These are phyloP conservation scores for Scaptodrosophila latifasciaeformis DNA, from an alignment of 2,888 invertebrate species.

Conservation along the genomic window DNA sequence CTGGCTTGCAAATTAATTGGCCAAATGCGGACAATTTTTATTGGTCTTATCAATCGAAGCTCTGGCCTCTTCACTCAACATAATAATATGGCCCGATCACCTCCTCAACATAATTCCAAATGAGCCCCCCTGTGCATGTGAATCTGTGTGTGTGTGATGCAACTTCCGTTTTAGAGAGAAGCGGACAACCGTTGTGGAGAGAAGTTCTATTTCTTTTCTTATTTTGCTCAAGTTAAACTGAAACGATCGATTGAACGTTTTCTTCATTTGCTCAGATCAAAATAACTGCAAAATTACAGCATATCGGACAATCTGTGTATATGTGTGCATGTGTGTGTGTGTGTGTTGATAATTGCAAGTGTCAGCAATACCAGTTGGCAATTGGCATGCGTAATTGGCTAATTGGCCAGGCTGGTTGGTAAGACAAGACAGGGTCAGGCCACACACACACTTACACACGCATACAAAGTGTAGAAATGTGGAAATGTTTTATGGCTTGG, in stretches of 20 bases:
- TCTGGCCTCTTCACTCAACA: no score
- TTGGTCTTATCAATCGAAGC: slow-evolving; percentile 2
- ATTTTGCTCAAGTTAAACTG: no score
- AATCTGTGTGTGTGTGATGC: slow-evolving; percentile 17
- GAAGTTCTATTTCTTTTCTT: no score
- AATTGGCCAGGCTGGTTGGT: slow-evolving; percentile 32
- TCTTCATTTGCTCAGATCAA: slow-evolving; percentile 24
- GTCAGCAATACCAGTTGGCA: slow-evolving; percentile 36
- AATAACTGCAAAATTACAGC: slow-evolving; percentile 45
- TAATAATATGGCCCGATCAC: no score
- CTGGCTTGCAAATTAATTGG: slow-evolving; percentile 29
- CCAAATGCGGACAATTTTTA: slow-evolving; percentile 34
- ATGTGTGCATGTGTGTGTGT: background rate
- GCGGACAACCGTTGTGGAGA: background rate
- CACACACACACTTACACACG: background rate
- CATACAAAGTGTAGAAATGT: background rate
- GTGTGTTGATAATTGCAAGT: slow-evolving; percentile 34
- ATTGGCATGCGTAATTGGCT: slow-evolving; percentile 61
- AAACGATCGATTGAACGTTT: background rate
- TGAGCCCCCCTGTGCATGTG: no score
- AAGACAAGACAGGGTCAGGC: background rate
- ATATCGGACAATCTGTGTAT: slow-evolving; percentile 5
- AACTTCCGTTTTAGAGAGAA: slow-evolving; percentile 35
- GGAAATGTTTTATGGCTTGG: no score
- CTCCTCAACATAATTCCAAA: no score